Conservation (phyloP, 2,113 vertebrate genomes). For the Alethe diademata region DNA sequence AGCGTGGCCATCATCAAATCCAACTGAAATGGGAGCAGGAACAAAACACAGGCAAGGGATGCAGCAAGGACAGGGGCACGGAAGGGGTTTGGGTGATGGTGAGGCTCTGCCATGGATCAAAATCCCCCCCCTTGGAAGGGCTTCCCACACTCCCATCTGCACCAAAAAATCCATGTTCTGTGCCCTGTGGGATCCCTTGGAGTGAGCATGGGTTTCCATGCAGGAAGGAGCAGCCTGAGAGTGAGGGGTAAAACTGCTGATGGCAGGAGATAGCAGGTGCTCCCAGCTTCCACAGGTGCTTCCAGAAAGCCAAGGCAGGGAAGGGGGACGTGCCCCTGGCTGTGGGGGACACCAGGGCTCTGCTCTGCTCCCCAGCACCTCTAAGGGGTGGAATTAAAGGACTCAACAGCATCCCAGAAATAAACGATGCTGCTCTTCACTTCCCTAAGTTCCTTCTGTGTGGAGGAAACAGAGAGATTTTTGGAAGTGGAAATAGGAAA, state of each 20-base stretch:
- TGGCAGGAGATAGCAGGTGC: rapidly evolving
- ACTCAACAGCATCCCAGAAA: background rate
- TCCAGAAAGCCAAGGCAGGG: rapidly evolving
- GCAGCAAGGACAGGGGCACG: rapidly evolving
- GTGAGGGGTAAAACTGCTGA: background rate
- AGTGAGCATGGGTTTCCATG: rapidly evolving
- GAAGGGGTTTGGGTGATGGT: background rate
- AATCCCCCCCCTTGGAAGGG: background rate
- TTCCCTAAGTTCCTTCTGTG: rapidly evolving
- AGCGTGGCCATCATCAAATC: background rate
- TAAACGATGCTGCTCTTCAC: background rate
- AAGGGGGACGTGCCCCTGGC: rapidly evolving
- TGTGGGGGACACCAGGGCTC: background rate
- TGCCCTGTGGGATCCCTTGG: rapidly evolving
- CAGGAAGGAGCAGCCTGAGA: background rate
- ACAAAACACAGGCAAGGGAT: background rate
- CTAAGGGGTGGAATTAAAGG: rapidly evolving
- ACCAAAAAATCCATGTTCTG: rapidly evolving
- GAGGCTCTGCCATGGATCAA: background rate
- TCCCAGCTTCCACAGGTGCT: rapidly evolving
- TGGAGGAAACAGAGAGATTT: rapidly evolving
- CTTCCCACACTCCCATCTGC: rapidly evolving
- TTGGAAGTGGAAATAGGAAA: background rate
- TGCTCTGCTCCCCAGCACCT: background rate
- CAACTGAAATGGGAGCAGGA: background rate